Conservation (phyloP, 2,888 invertebrate species). For the Acrobasis repandana region DNA sequence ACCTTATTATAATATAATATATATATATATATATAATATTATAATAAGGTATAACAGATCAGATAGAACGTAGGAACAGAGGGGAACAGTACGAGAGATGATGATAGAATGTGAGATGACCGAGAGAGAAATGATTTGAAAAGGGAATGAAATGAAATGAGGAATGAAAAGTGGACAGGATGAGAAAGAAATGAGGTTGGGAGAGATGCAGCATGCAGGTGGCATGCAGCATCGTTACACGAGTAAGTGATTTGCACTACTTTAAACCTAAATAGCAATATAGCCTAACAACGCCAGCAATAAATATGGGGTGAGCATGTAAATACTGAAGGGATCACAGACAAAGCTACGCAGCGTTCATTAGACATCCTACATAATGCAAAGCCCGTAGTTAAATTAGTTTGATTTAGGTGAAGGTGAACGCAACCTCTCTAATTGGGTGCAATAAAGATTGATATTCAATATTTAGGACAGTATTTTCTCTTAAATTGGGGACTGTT, state of each 20-base stretch:
- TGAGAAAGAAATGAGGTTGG: too few species aligned
- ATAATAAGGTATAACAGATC: too few species aligned
- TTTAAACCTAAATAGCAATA: not conserved
- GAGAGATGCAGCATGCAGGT: too few species aligned
- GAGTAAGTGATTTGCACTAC: not conserved
- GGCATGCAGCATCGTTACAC: too few species aligned
- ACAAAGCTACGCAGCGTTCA: constrained; percentile 2
- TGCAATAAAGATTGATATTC: constrained; percentile 1
- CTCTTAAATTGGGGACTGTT: not conserved
- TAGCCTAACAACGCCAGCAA: not conserved
- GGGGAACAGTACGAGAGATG: too few species aligned
- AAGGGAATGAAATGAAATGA: too few species aligned
- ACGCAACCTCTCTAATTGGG: not conserved
- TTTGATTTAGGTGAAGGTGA: constrained; percentile 10
- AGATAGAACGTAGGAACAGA: too few species aligned
- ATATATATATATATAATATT: too few species aligned
- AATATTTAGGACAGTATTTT: not conserved
- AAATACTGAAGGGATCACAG: constrained; percentile 9
- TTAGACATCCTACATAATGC: constrained; percentile 4
- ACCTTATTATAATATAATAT: too few species aligned
- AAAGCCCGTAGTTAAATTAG: constrained; percentile 8
- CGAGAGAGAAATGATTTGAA: too few species aligned
- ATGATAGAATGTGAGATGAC: too few species aligned
- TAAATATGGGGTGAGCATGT: constrained; percentile 7
- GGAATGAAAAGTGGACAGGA: too few species aligned